Conservation (phyloP, 2,113 vertebrate genomes). For the Calyptomena viridis region DNA sequence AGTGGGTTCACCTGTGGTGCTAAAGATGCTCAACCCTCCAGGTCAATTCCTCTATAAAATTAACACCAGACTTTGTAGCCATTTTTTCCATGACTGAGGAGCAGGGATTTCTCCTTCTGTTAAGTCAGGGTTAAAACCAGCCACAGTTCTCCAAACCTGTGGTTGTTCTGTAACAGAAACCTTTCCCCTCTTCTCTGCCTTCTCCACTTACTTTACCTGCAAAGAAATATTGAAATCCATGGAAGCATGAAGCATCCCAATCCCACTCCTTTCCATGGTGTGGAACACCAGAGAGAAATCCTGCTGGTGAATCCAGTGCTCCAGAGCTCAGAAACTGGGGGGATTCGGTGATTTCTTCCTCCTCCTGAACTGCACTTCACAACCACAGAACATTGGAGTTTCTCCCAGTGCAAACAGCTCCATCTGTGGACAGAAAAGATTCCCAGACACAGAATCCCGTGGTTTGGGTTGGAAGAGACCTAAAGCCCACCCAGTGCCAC, state of each 20-base stretch:
- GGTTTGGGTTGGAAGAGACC: background rate
- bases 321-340: background rate
- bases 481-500: accelerated
- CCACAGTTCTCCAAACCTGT: background rate
- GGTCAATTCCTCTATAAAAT: background rate
- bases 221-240: background rate
- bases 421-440: accelerated
- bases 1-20: background rate
- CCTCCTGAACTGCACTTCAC: background rate
- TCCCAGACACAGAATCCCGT: background rate
- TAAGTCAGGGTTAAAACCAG: background rate
- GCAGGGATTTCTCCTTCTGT: background rate
- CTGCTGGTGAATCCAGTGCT: background rate
- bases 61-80: background rate
- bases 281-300: background rate
- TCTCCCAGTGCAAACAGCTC: background rate
- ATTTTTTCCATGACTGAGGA: accelerated
- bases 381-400: accelerated
- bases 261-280: background rate
- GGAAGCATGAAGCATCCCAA: background rate
- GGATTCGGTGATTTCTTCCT: background rate
- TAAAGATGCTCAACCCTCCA: background rate
- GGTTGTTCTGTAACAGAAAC: accelerated
- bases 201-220: background rate
- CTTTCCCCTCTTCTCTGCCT: background rate